Percentiles rank a stretch among this genome's conserved stretches.
phyloP scores from a whole-genome alignment of 2,888 invertebrate species.

The Stratiomys singularior region DNA sequence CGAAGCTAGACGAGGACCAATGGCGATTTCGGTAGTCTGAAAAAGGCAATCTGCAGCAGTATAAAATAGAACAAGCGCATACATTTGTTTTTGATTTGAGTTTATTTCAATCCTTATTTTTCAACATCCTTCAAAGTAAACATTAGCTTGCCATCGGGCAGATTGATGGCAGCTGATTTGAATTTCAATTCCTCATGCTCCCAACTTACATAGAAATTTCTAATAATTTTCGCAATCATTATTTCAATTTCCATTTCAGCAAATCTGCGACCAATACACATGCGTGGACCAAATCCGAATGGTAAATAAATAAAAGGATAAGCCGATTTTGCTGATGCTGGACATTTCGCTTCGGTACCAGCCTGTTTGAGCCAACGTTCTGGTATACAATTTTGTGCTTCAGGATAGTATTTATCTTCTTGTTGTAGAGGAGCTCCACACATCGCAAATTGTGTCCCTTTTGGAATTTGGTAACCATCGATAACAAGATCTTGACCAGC shows the following conservation, averaged over 20 bases:
- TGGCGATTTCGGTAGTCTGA: too few species aligned
- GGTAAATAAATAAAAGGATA: slow-evolving; percentile 67
- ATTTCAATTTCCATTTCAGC: slow-evolving; percentile 75
- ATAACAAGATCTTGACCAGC: slow-evolving; percentile 70
- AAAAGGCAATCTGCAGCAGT: too few species aligned
- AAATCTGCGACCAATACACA: slow-evolving; percentile 75
- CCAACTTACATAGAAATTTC: slow-evolving; percentile 59
- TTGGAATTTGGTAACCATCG: slow-evolving; percentile 72
- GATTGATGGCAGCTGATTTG: slow-evolving; percentile 57
- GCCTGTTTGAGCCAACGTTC: slow-evolving; percentile 72
- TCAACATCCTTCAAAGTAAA: slow-evolving; percentile 48
- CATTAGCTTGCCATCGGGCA: slow-evolving; percentile 60
- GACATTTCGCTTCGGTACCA: slow-evolving; percentile 53
- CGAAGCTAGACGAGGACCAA: too few species aligned
- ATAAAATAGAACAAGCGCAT: too few species aligned
- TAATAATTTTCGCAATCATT: slow-evolving; percentile 63
- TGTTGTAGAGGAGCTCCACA: slow-evolving; percentile 75
- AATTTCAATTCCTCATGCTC: slow-evolving; percentile 57
- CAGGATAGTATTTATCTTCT: slow-evolving; percentile 72
- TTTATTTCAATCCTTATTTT: background rate
- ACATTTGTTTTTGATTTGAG: too few species aligned
- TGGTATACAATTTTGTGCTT: slow-evolving; percentile 73
- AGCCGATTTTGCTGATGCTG: slow-evolving; percentile 59
- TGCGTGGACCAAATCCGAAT: slow-evolving; percentile 76
- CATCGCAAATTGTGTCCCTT: slow-evolving; percentile 76